phyloP scores from a whole-genome alignment of 2,113 vertebrate genomes.

The Crotalus viridis region DNA sequence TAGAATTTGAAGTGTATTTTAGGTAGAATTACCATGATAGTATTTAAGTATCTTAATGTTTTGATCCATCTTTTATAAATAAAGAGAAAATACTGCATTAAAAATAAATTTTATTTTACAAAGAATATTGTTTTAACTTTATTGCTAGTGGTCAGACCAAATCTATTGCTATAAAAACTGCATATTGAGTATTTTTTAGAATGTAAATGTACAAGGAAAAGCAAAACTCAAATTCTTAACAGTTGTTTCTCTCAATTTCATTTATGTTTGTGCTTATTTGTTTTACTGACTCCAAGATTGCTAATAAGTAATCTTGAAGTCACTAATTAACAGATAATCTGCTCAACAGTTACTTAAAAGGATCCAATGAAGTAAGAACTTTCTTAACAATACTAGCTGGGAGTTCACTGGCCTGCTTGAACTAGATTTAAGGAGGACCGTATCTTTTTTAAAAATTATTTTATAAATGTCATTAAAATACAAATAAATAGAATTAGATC shows the following conservation, averaged over 20 bases:
- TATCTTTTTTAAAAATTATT: not conserved
- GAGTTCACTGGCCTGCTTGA: not conserved
- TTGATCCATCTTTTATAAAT: not conserved
- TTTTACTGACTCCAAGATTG: constrained; percentile 25
- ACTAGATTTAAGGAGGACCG: constrained; percentile 14
- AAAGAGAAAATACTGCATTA: constrained; percentile 2
- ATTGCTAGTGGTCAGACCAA: constrained; percentile 16
- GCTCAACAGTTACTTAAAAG: constrained; percentile 12
- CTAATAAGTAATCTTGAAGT: constrained; percentile 21
- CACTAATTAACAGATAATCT: constrained; percentile 52
- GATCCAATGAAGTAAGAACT: constrained; percentile 33
- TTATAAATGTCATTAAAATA: not conserved
- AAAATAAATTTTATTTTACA: not conserved
- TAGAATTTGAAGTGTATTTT: not conserved
- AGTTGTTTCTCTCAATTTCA: constrained; percentile 48
- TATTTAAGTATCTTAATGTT: constrained; percentile 8
- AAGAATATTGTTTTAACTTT: constrained; percentile 22
- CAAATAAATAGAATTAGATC: not conserved
- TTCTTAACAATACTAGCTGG: not conserved
- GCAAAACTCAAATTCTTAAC: not conserved
- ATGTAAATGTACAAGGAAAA: constrained; percentile 39
- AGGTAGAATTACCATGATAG: not conserved
- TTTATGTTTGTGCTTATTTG: not conserved
- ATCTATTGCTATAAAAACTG: not conserved
- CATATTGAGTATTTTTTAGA: constrained; percentile 33